Percentiles rank a stretch among this genome's conserved stretches.
phyloP scores from a whole-genome alignment of 2,888 invertebrate genomes.

The Masnerella sp. region DNA sequence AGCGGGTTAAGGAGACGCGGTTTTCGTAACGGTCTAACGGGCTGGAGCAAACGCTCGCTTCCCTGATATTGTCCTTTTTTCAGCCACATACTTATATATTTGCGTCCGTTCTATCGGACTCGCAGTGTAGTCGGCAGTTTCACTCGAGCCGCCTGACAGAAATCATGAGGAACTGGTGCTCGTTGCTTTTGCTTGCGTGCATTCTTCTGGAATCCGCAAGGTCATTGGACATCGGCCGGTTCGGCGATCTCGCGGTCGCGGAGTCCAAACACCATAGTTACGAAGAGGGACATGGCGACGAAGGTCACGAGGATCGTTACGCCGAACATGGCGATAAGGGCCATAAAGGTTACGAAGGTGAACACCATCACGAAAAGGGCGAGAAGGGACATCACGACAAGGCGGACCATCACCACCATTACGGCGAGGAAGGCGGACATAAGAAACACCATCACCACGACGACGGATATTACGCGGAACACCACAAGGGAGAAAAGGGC shows the following conservation, averaged over 20 bases:
- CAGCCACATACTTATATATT: slow-evolving; percentile 71
- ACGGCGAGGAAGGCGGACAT: slow-evolving; percentile 34
- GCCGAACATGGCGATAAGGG: slow-evolving; percentile 77
- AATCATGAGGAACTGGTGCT: slow-evolving; percentile 56
- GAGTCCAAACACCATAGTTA: slow-evolving; percentile 79
- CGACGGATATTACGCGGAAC: slow-evolving; percentile 36
- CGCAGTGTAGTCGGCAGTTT: slow-evolving; percentile 60
- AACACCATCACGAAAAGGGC: slow-evolving; percentile 36
- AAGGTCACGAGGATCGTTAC: slow-evolving; percentile 83
- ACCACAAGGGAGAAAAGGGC: slow-evolving; percentile 38
- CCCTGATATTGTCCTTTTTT: slow-evolving; percentile 69
- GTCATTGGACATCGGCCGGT: slow-evolving; percentile 78
- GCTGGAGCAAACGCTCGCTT: slow-evolving; percentile 66
- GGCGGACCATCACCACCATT: slow-evolving; percentile 32
- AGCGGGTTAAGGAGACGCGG: slow-evolving; percentile 72
- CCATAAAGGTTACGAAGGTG: slow-evolving; percentile 23
- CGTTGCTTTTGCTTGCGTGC: slow-evolving; percentile 34
- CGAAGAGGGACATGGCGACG: slow-evolving; percentile 83
- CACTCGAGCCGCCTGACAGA: slow-evolving; percentile 17
- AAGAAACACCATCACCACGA: slow-evolving; percentile 43
- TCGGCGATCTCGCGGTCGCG: slow-evolving; percentile 80
- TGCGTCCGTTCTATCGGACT: no score
- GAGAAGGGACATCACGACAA: slow-evolving; percentile 37
- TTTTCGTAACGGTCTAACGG: slow-evolving; percentile 69
- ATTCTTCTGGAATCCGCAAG: slow-evolving; percentile 22